Percentiles rank a stretch among this genome's conserved stretches.
Conservation (phyloP, 2,113 vertebrate species). For the Alethe diademata region DNA sequence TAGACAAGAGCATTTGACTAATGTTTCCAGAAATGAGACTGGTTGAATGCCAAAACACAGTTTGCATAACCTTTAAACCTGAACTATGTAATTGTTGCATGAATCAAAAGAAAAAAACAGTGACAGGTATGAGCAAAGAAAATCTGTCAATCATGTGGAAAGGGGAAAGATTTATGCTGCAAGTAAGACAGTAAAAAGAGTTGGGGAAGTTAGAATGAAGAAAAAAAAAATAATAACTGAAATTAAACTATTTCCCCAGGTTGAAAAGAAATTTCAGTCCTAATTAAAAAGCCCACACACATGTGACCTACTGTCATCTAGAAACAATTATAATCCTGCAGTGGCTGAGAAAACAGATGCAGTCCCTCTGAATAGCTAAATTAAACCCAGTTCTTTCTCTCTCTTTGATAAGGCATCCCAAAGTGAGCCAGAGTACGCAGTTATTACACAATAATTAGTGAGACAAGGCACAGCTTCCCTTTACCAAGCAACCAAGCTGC, state of each 20-base stretch:
- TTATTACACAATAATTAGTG: constrained; percentile 64
- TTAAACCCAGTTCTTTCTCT: constrained; percentile 42
- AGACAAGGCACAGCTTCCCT: neutral
- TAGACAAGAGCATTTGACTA: neutral
- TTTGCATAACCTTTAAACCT: constrained; percentile 47
- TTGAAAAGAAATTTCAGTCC: constrained; percentile 61
- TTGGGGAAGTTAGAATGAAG: neutral
- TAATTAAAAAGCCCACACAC: constrained; percentile 71
- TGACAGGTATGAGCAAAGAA: constrained; percentile 18
- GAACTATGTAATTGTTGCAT: neutral
- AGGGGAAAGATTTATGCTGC: neutral
- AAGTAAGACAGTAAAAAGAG: neutral
- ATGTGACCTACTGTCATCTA: constrained; percentile 63
- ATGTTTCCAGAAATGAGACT: constrained; percentile 7
- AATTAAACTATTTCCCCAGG: constrained; percentile 62
- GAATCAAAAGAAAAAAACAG: constrained; percentile 10
- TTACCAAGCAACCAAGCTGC: neutral
- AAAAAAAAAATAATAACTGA: constrained; percentile 40
- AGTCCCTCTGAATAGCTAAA: constrained; percentile 52
- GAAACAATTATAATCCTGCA: constrained; percentile 60
- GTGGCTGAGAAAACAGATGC: constrained; percentile 65
- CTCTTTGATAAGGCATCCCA: constrained; percentile 57
- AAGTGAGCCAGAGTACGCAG: constrained; percentile 28
- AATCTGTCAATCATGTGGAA: neutral
- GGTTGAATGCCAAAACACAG: constrained; percentile 29